A percentile compares a stretch with the other conserved stretches of the same genome.
Evolutionary conservation across 2,888 invertebrate species (phyloP).

Genomic region (Drosophila dives): DNA sequence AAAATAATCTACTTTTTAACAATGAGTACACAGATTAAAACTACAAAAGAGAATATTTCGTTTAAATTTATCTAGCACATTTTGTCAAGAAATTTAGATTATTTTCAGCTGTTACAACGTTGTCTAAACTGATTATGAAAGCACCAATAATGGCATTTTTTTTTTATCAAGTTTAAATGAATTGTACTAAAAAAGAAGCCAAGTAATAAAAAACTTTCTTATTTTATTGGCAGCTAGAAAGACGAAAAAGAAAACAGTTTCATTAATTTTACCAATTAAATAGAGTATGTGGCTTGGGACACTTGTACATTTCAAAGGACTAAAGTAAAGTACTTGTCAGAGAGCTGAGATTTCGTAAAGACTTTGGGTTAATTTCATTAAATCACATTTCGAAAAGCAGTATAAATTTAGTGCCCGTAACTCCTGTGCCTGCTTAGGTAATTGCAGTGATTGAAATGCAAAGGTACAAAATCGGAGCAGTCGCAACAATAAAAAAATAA

Average conservation of each 20-base stretch:
- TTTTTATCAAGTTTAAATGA: background rate
- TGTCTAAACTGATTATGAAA: background rate
- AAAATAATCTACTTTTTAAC: background rate
- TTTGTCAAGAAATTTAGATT: background rate
- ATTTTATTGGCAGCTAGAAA: background rate
- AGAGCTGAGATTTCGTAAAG: accelerated
- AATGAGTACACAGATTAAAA: background rate
- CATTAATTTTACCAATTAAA: background rate
- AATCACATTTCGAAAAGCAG: background rate
- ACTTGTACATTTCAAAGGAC: background rate
- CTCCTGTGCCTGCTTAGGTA: background rate
- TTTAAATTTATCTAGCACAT: background rate
- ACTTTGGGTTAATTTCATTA: background rate
- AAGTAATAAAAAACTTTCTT: background rate
- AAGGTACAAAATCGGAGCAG: slow-evolving; percentile 1
- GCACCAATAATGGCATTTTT: background rate
- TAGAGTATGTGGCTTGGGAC: background rate
- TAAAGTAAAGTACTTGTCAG: background rate
- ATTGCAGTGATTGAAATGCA: slow-evolving; percentile 14
- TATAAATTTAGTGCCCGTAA: background rate
- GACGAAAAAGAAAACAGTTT: too few species aligned
- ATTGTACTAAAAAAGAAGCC: background rate
- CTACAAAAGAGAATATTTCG: background rate
- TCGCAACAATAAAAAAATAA: slow-evolving; percentile 11
- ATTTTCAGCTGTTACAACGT: background rate